Evolutionary conservation across 2,888 invertebrate species (phyloP).

Genomic region (Napeogenes sylphis): DNA sequence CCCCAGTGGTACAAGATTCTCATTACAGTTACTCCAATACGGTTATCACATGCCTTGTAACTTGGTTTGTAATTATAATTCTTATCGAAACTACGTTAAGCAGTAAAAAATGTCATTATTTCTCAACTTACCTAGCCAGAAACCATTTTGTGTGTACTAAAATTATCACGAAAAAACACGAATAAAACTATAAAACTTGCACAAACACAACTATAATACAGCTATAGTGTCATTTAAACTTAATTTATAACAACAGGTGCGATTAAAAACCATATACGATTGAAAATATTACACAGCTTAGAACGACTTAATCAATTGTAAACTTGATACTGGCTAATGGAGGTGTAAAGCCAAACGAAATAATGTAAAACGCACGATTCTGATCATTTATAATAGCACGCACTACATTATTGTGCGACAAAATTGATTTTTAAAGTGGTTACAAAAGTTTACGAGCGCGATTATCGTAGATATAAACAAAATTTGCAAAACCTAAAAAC

Average conservation of each 20-base stretch:
- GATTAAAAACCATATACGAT: slow-evolving; percentile 42
- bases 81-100: slow-evolving; percentile 40
- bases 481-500: slow-evolving; percentile 62
- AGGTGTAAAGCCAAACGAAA: slow-evolving; percentile 50
- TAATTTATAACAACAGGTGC: slow-evolving; percentile 41
- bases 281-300: slow-evolving; percentile 40
- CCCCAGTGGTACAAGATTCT: slow-evolving; percentile 1
- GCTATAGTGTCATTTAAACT: slow-evolving; percentile 43
- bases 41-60: slow-evolving; percentile 16
- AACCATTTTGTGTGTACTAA: slow-evolving; percentile 45
- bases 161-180: slow-evolving; percentile 33
- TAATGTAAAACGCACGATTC: slow-evolving; percentile 56
- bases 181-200: slow-evolving; percentile 45
- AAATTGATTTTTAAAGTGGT: slow-evolving; percentile 65
- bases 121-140: slow-evolving; percentile 42
- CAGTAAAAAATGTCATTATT: slow-evolving; percentile 37
- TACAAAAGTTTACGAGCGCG: slow-evolving; percentile 72
- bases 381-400: slow-evolving; percentile 52
- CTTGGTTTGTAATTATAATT: slow-evolving; percentile 36
- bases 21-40: slow-evolving; percentile 9
- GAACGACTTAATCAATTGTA: slow-evolving; percentile 46
- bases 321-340: slow-evolving; percentile 37
- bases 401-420: slow-evolving; percentile 63
- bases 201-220: slow-evolving; percentile 48
- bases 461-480: slow-evolving; percentile 76